Evolutionary conservation across 2,113 vertebrate species (phyloP), one percentile per base, ranked within the genome.

Genomic region (Ctenomys sociabilis): DNA sequence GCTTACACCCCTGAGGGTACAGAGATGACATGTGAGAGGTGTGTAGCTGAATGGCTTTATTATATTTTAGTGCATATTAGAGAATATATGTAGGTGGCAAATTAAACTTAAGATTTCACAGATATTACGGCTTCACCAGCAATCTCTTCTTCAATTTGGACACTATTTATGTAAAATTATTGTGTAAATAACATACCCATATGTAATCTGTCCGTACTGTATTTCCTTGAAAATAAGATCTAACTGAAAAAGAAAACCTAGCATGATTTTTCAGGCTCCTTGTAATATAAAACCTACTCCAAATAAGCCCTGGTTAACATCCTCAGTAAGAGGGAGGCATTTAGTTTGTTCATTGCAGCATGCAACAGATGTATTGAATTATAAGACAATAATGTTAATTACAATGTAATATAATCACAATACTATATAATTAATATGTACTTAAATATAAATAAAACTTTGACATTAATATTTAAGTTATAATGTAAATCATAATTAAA

Each of bases 131-230:
- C n/a, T 85, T 57, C 17, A 61, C 24, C 12, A 70, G 68, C 26
- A 21, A 35, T 70, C 24, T 24, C 68, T 96, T 91, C 43, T 61
- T 82, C 10, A 45, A 75, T 43, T 64, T 2, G 26, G 28, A 37
- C 83, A 81, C 35, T 49, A 92, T 89, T 90, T 83, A 64, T 93
- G 63, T 89, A 77, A 85, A 91, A 85, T 32, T 86, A 96, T 81
- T 96, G 83, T 73, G 45, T 43, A 88, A 94, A 89, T 59, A 57
- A 70, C 22, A 85, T 49, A 86, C 37, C 43, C 40, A 52, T 8
- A 4, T 85, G 73, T 81, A 49, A 78, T 28, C 16, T 32, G 43
- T 78, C 6, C 1, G 17, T 78, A 45, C 75, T 49, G 43, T 78
- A 78, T 78, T 49, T 30, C 75, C 75, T 78, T 26, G 14, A 78